Percentiles rank a stretch among this genome's conserved stretches.
These are phyloP conservation scores for Morone saxatilis DNA, from an alignment of 2,113 vertebrate species.

Conservation along the genomic window DNA sequence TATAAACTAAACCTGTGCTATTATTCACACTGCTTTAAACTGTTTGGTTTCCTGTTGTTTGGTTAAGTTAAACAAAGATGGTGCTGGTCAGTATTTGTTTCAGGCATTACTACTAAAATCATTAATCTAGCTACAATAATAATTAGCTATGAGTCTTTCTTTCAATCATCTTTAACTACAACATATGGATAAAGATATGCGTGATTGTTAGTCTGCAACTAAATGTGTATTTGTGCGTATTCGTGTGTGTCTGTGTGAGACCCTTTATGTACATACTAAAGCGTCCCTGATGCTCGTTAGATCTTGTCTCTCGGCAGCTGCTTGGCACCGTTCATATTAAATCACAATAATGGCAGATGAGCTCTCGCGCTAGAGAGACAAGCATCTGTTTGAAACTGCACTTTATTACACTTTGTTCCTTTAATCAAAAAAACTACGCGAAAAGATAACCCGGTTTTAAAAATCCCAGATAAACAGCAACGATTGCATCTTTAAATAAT, in stretches of 20 bases:
- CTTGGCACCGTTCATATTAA: conserved; percentile 80
- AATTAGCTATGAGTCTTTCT: conserved; percentile 87
- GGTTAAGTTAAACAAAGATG: conserved; percentile 50
- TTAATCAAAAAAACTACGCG: conserved; percentile 82
- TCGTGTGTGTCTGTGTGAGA: conserved; percentile 55
- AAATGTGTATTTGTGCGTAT: conserved; percentile 61
- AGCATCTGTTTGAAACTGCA: conserved; percentile 79
- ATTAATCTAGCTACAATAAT: conserved; percentile 83
- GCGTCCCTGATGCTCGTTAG: conserved; percentile 81
- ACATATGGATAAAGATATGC: conserved; percentile 49
- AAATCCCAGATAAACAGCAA: conserved; percentile 85
- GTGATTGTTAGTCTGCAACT: conserved; percentile 62
- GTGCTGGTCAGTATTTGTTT: conserved; percentile 88
- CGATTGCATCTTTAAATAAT: conserved; percentile 89
- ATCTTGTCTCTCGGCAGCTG: conserved; percentile 77
- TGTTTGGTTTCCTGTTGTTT: conserved; percentile 32
- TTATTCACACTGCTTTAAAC: conserved; percentile 20
- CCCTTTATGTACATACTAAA: conserved; percentile 82
- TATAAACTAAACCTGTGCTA: conserved; percentile 12
- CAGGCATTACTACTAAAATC: conserved; percentile 83
- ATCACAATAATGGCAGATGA: conserved; percentile 82
- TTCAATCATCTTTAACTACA: conserved; percentile 65
- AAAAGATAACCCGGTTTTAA: conserved; percentile 84
- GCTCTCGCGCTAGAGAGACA: conserved; percentile 71
- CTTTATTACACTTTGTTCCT: conserved; percentile 86